Base-by-base conservation (phyloP, 2,888 invertebrate genomes). In the Dasypogon diadema region DNA sequence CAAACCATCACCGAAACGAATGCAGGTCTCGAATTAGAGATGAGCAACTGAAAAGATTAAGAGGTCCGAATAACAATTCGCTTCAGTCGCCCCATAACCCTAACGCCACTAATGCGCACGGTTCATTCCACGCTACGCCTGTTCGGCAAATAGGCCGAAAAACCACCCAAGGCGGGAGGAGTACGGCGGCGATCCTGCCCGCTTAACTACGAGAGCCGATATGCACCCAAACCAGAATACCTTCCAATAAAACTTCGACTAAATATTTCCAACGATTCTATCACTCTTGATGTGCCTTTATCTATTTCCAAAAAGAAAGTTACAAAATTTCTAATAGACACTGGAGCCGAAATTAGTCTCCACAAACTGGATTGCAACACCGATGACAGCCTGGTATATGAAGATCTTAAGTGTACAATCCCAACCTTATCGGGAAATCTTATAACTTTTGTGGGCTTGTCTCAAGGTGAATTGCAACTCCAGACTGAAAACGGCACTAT, bases 331-430 rank as follows among this genome's bases (percentile, higher is more conserved):
- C 8, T 30, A 8, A 30, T 30, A 3, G 30, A 30, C 30, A 30
- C 48, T 48, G 48, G 48, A 14, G 48, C 48, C 5, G 48, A 48
- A 48, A 48, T 48, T 3, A 48, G 48, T 48, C 48, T 48, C 16
- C 16, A 48, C 12, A 48, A 48, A 12, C 48, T 48, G 12, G 48
- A 48, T 12, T 48, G n/a, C n/a, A 48, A 3, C 12, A 14, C 48
- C 3, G 48, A 48, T 48, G 3, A 48, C 3, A 48, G n/a, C 12
- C 12, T 6, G 12, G 48, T 48, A 48, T n/a, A 48, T 48, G 48
- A 48, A 16, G 2, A 48, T 12, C 12, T 14, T 8, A 48, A 48
- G 12, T 48, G 48, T 48, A 3, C 3, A 6, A 48, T 48, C 4
- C 3, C 48, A 8, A 48, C 48, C 48, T 16, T 14, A 12, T 48